Percentiles rank a stretch among this genome's conserved stretches.
These are phyloP conservation scores for Zoanthus gigantus DNA, from an alignment of 92 coral and sea anemone species.

Conservation along the genomic window DNA sequence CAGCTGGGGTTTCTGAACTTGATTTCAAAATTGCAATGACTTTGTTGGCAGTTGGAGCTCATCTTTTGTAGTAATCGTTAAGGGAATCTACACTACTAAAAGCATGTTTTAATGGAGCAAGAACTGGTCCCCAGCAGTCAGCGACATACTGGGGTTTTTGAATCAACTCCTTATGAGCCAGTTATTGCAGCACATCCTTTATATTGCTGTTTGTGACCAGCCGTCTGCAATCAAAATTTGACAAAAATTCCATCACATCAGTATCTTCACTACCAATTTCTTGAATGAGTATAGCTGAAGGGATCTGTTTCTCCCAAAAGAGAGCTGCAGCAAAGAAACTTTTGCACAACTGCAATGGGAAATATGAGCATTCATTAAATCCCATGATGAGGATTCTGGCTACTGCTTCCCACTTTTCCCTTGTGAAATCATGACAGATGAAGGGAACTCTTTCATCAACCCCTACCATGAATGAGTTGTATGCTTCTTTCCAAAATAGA, in stretches of 20 bases:
- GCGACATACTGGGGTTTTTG: too few species aligned
- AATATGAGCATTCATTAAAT: slow-evolving; percentile 24
- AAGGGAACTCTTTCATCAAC: slow-evolving; percentile 57
- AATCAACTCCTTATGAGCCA: too few species aligned
- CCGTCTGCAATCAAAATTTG: slow-evolving; percentile 56
- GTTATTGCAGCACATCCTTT: too few species aligned
- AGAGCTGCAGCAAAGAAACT: slow-evolving; percentile 41
- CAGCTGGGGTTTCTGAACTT: slow-evolving; percentile 24
- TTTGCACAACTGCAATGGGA: slow-evolving; percentile 49
- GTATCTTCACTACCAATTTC: slow-evolving; percentile 38
- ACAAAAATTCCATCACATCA: slow-evolving; percentile 60
- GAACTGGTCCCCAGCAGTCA: too few species aligned
- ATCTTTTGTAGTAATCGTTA: too few species aligned
- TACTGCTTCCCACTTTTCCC: slow-evolving; percentile 67
- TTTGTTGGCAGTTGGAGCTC: neutral
- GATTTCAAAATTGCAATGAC: slow-evolving; percentile 7
- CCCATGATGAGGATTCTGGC: slow-evolving; percentile 68
- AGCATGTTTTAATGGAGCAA: too few species aligned
- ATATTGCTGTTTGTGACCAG: neutral
- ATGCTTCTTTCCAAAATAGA: slow-evolving; percentile 61
- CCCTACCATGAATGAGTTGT: slow-evolving; percentile 61
- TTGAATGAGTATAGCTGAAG: slow-evolving; percentile 51
- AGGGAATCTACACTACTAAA: too few species aligned
- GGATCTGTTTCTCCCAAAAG: slow-evolving; percentile 56
- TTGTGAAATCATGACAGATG: slow-evolving; percentile 63